phyloP scores from a whole-genome alignment of 2,113 vertebrate genomes.

The Galbula dea region DNA sequence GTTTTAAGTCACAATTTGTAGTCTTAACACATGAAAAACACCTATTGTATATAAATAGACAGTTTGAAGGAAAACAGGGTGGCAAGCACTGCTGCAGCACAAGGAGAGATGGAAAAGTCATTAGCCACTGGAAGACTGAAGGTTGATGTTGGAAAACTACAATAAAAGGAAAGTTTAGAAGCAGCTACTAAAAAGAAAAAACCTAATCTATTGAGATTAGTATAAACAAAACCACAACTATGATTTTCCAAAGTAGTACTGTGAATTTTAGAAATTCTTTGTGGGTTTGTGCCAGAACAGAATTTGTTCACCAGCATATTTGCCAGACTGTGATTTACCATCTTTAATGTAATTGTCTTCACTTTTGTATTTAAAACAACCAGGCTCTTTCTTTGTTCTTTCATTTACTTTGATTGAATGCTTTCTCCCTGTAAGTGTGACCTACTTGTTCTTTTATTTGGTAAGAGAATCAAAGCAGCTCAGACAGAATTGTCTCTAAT shows the following conservation, averaged over 20 bases:
- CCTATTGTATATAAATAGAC: background rate
- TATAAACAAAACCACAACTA: background rate
- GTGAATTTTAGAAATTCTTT: background rate
- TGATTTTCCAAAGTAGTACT: background rate
- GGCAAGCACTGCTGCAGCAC: background rate
- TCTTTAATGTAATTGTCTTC: constrained; percentile 38
- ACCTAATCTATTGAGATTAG: background rate
- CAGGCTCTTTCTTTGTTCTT: constrained; percentile 39
- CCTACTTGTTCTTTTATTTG: constrained; percentile 32
- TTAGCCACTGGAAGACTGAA: background rate
- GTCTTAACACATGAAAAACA: background rate
- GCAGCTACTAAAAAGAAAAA: background rate
- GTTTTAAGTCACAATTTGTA: background rate
- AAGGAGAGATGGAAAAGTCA: constrained; percentile 1
- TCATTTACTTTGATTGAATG: constrained; percentile 29
- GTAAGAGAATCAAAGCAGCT: constrained; percentile 41
- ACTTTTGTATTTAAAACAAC: constrained; percentile 31
- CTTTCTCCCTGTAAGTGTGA: constrained; percentile 42
- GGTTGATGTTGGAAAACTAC: background rate
- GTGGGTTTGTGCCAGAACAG: background rate
- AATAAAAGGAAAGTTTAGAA: constrained; percentile 11
- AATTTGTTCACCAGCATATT: constrained; percentile 3
- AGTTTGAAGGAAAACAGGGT: background rate
- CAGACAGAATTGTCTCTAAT: constrained; percentile 52
- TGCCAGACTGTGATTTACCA: constrained; percentile 16